Evolutionary conservation across 2,888 invertebrate genomes (phyloP).

Genomic region (Atrina japonica): DNA sequence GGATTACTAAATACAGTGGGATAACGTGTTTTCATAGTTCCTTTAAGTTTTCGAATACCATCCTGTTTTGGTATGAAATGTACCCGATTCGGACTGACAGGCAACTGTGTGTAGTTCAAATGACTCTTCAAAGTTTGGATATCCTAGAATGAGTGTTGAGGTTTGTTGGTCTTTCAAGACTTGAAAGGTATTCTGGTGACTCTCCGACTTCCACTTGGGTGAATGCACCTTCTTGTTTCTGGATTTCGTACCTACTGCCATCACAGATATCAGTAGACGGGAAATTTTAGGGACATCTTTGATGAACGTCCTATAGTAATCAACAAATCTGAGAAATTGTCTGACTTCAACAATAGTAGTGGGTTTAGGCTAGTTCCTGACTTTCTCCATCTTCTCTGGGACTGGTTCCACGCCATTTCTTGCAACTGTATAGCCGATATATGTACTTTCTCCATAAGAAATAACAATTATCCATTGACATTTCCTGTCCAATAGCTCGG

Average conservation of each 20-base stretch:
- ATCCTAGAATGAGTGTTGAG: slow-evolving; percentile 23
- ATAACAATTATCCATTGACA: slow-evolving; percentile 36
- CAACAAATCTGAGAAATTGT: slow-evolving; percentile 24
- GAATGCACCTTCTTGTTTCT: no score
- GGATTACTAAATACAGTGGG: no score
- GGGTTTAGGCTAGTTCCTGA: slow-evolving; percentile 29
- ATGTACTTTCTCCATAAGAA: slow-evolving; percentile 18
- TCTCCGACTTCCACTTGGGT: slow-evolving; percentile 32
- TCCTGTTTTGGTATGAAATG: no score
- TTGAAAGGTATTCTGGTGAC: slow-evolving; percentile 14
- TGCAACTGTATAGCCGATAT: slow-evolving; percentile 14
- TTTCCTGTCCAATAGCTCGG: slow-evolving; percentile 14
- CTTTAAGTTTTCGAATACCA: no score
- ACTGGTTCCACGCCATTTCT: slow-evolving; percentile 11
- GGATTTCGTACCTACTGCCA: no score
- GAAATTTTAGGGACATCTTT: slow-evolving; percentile 28
- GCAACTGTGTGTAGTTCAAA: slow-evolving; percentile 39
- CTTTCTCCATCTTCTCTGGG: slow-evolving; percentile 22
- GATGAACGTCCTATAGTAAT: not conserved
- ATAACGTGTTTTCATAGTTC: no score
- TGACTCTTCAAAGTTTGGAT: slow-evolving; percentile 22
- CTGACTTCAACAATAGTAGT: slow-evolving; percentile 27
- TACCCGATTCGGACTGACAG: no score
- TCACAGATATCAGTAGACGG: slow-evolving; percentile 11
- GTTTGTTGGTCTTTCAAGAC: slow-evolving; percentile 7